Percentiles rank a stretch among this genome's conserved stretches.
Conservation (phyloP, 1,140 invertebrate genomes). For the Cheumatopsyche charites region DNA sequence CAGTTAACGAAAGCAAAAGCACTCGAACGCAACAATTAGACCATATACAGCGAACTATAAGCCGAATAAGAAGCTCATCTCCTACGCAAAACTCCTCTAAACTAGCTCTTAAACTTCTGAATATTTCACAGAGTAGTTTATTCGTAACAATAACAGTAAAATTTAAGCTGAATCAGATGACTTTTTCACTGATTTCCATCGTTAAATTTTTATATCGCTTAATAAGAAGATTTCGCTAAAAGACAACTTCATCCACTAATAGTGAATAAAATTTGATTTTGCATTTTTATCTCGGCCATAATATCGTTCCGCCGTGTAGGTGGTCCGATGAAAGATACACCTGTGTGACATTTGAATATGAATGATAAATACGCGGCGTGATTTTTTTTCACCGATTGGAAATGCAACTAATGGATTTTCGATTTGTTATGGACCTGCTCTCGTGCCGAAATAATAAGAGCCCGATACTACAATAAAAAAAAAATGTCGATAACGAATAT, state of each 20-base stretch:
- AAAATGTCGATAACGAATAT: constrained; percentile 26
- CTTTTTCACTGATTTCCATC: too few species aligned
- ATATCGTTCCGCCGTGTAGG: constrained; percentile 7
- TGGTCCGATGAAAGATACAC: constrained; percentile 37
- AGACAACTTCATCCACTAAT: not conserved
- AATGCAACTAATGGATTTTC: constrained; percentile 33
- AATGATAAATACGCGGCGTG: constrained; percentile 22
- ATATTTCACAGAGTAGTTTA: too few species aligned
- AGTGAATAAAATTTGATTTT: not conserved
- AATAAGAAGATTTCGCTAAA: too few species aligned
- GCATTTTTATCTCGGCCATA: not conserved
- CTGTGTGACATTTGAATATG: constrained; percentile 39
- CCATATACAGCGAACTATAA: not conserved
- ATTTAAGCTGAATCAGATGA: too few species aligned
- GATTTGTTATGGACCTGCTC: constrained; percentile 33
- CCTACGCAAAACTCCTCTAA: too few species aligned
- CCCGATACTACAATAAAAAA: not conserved
- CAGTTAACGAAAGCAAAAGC: not conserved
- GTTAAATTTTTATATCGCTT: too few species aligned
- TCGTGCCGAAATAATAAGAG: constrained; percentile 5
- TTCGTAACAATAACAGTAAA: too few species aligned
- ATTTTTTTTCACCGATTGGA: constrained; percentile 28
- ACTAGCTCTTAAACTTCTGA: too few species aligned
- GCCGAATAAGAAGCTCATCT: not conserved
- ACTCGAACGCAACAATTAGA: constrained; percentile 5